Base-by-base conservation (phyloP, 2,888 invertebrate species). In the Coelogynopora nodosa region DNA sequence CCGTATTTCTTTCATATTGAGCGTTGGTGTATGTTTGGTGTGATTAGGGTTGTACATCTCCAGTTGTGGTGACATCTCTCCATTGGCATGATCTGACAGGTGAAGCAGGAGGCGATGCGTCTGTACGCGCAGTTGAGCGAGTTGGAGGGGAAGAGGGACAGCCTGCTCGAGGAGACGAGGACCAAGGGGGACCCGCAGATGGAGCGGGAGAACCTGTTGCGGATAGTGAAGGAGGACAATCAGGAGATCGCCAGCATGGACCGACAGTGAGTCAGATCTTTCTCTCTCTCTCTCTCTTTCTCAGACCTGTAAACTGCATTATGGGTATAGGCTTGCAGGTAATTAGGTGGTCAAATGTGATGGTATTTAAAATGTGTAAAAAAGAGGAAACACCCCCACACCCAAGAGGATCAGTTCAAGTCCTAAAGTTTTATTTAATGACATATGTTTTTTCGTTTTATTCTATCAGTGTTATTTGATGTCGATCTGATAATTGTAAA, bases 231-330 rank as follows among this genome's bases (percentile, higher is more conserved):
- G 89, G 93, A 94, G 88, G 95, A 96, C 90, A 96, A 96, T 90
- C 94, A 94, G 82, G 95, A 96, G 87, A 95, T 95, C 30, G 93
- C 94, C 0, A 94, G 94, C 0, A 94, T 96, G 90, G 95, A 96
- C 89, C 94, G 94, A 89, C 95, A 95, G 91, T 91, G 88, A 90
- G 91, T 88, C 23, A 67, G 1, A 80, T 80, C n/a, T 18, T 18
- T 27, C 13, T n/a, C 5, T 18, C 18, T 49, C 49, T 10, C 5
- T 49, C 5, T 18, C 49, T 49, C 49, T 49, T 49, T 49, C n/a
- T n/a, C n/a, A n/a, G n/a, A n/a, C n/a, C n/a, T n/a, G n/a, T n/a
- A n/a, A n/a, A n/a, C n/a, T n/a, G n/a, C n/a, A n/a, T n/a, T n/a
- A n/a, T n/a, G n/a, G n/a, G n/a, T n/a, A n/a, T n/a, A n/a, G n/a